Evolutionary conservation across 2,113 vertebrate species (phyloP), one percentile per base, ranked within the genome.

Genomic region (Tyrannus savana): DNA sequence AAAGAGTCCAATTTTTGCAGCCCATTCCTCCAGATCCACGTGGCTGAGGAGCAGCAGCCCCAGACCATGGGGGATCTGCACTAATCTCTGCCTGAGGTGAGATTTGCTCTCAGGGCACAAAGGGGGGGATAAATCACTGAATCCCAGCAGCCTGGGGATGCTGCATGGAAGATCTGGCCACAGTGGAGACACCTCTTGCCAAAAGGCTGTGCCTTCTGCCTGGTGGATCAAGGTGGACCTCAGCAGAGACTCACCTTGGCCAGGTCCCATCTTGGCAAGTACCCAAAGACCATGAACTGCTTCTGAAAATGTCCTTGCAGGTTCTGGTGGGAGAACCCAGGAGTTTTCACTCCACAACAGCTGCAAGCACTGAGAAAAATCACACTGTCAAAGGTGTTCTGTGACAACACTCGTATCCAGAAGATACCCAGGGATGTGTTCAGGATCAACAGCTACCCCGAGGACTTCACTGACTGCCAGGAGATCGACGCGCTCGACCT

Each of bases 281-380:
- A 84, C 53, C 17, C 12, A 53, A 18, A 81, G 10, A 46, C 37
- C 30, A 8, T 31, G 62, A 91, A 16, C 28, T 67, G 14, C n/a
- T 89, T 93, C 73, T 93, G 47, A 84, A 84, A 92, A 81, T 89
- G 16, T 81, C 35, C 19, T 82, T 96, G 80, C 83, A 97, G 99
- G 81, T 99, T 99, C 96, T 99, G 98, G 98, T 99, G 99, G 98
- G 96, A 99, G 96, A 98, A 96, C 21, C 56, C 81, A 0, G 98
- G 97, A 3, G 97, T 99, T 60, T 99, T 99, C 96, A 98, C 98
- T 53, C 50, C 8, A 3, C 52, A 86, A 30, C 99, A 99, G 97
- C 90, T 95, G 82, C 42, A 14, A 18, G 96, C 97, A 22, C 97
- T 99, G 64, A 93, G 55, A 2, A 64, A 12, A 14, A 88, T 98